These are phyloP conservation scores for Umimayanthus chanpuru DNA, from an alignment of 92 coral and sea anemone genomes.

Conservation along the genomic window DNA sequence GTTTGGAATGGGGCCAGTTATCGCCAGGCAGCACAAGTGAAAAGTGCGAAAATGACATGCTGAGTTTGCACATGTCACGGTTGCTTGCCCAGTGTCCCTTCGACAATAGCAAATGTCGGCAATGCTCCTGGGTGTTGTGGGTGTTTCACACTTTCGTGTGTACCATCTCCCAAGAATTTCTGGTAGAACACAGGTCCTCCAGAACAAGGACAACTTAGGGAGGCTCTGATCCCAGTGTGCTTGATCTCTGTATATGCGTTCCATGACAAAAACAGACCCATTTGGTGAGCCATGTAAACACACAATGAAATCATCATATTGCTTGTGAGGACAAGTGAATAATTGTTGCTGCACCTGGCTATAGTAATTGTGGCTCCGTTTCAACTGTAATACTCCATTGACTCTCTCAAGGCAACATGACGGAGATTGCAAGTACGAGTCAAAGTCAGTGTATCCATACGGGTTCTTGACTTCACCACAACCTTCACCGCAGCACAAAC, in stretches of 20 bases:
- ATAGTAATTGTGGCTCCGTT: constrained; percentile 28
- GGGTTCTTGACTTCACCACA: constrained; percentile 55
- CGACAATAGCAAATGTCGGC: constrained; percentile 32
- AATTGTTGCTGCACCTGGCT: constrained; percentile 70
- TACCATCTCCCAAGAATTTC: too few species aligned
- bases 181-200: too few species aligned
- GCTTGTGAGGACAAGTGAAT: constrained; percentile 35
- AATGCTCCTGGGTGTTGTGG: too few species aligned
- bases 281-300: not conserved
- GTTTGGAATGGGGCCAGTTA: constrained; percentile 34
- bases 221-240: constrained; percentile 44
- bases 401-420: too few species aligned
- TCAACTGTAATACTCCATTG: too few species aligned
- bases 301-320: constrained; percentile 64
- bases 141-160: too few species aligned
- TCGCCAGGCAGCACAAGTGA: constrained; percentile 46
- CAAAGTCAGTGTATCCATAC: constrained; percentile 25
- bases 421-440: too few species aligned
- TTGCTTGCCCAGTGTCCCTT: constrained; percentile 24
- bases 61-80: constrained; percentile 36
- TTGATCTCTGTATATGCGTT: not conserved
- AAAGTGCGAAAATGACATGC: constrained; percentile 38
- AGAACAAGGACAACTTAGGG: constrained; percentile 27
- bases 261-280: not conserved
- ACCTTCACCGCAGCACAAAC: constrained; percentile 45